phyloP scores from a whole-genome alignment of 2,888 invertebrate species.

The Sinotaia quadrata region DNA sequence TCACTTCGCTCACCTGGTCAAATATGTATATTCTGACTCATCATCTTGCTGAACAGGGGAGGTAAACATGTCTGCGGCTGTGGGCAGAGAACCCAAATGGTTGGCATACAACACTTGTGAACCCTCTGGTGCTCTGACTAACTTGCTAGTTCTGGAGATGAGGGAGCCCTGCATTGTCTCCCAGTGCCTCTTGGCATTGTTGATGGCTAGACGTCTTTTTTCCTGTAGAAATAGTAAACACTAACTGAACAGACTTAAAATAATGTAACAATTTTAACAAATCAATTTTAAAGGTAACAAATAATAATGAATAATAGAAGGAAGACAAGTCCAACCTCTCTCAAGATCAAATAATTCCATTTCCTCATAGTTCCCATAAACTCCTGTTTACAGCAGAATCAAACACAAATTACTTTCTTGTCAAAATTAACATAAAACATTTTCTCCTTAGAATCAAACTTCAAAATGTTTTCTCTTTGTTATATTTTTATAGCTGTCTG shows the following conservation, averaged over 20 bases:
- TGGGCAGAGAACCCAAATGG: constrained; percentile 65
- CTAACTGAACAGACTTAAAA: too few relatives aligned
- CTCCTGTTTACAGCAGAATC: too few relatives aligned
- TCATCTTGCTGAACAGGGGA: constrained; percentile 43
- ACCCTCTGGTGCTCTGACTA: constrained; percentile 54
- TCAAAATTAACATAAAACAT: too few relatives aligned
- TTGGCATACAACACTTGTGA: constrained; percentile 61
- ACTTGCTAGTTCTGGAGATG: constrained; percentile 56
- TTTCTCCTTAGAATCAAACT: too few relatives aligned
- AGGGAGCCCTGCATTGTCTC: constrained; percentile 68
- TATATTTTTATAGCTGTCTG: too few relatives aligned
- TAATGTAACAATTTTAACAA: too few relatives aligned
- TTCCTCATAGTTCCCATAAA: too few relatives aligned
- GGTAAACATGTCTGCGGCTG: constrained; percentile 36
- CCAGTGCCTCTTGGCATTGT: constrained; percentile 71
- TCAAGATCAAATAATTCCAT: not conserved
- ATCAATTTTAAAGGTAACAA: not conserved
- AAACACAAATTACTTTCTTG: too few relatives aligned
- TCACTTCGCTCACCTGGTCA: constrained; percentile 59
- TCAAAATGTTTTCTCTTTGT: too few relatives aligned
- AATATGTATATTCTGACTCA: constrained; percentile 52
- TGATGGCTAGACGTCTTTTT: constrained; percentile 68
- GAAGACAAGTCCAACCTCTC: not conserved
- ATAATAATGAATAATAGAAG: not conserved
- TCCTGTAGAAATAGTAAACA: constrained; percentile 54